Conservation (phyloP, 2,797 vertebrate genomes). For the Melanotaenia boesemani region DNA sequence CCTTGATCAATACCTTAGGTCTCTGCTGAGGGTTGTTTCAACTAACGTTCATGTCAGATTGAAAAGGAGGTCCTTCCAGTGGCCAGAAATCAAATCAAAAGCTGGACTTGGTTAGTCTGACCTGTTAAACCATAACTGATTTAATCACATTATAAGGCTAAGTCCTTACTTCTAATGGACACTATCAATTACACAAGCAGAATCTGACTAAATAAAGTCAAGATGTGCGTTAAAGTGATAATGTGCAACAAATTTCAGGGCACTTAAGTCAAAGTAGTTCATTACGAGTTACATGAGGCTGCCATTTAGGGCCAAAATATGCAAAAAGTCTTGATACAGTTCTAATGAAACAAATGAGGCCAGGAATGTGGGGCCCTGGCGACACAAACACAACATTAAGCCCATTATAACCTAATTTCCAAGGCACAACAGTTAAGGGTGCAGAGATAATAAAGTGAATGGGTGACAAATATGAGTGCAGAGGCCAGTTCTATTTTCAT, state of each 20-base stretch:
- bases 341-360: conserved; percentile 47
- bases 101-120: conserved; percentile 15
- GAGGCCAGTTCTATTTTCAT: conserved; percentile 60
- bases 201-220: conserved; percentile 23
- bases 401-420: conserved; percentile 55
- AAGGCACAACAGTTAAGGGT: conserved; percentile 32
- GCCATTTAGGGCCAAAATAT: conserved; percentile 23
- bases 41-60: conserved; percentile 33
- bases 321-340: background rate
- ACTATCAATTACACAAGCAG: conserved; percentile 17
- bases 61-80: conserved; percentile 24
- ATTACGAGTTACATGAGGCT: conserved; percentile 33
- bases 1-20: conserved; percentile 69
- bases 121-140: conserved; percentile 26
- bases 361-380: conserved; percentile 23
- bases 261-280: conserved; percentile 38
- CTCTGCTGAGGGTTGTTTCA: conserved; percentile 57
- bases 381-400: conserved; percentile 45
- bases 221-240: conserved; percentile 7
- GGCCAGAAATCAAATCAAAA: conserved; percentile 37
- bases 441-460: conserved; percentile 44
- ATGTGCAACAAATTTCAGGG: conserved; percentile 16
- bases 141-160: conserved; percentile 30
- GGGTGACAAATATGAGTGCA: conserved; percentile 60
- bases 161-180: conserved; percentile 2